phyloP scores from a whole-genome alignment of 2,888 invertebrate species.

The Tanytarsus gracilentus region DNA sequence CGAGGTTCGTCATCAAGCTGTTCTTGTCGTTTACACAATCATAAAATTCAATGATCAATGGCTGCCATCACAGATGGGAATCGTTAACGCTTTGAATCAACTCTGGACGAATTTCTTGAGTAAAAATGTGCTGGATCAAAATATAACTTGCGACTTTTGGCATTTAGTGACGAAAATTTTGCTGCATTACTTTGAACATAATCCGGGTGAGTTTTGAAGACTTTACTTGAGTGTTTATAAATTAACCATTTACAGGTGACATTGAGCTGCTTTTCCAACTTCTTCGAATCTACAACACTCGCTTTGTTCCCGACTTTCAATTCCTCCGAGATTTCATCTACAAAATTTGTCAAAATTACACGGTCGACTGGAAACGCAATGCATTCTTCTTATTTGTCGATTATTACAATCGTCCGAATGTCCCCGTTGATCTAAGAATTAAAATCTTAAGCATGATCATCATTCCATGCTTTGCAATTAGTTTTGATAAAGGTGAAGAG shows the following conservation, averaged over 20 bases:
- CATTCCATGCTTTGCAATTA: constrained; percentile 88
- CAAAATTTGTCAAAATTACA: constrained; percentile 79
- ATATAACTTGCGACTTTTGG: constrained; percentile 72
- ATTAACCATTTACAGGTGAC: constrained; percentile 50
- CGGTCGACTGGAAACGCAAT: constrained; percentile 89
- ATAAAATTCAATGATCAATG: constrained; percentile 82
- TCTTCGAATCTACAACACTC: constrained; percentile 74
- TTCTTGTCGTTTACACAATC: constrained; percentile 69
- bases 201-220: constrained; percentile 47
- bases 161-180: constrained; percentile 89
- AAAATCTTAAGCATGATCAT: constrained; percentile 85
- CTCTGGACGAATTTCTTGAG: constrained; percentile 85
- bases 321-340: constrained; percentile 81
- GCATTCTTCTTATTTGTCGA: constrained; percentile 95
- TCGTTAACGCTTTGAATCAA: constrained; percentile 67
- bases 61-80: constrained; percentile 71
- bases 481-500: constrained; percentile 85
- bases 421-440: constrained; percentile 82
- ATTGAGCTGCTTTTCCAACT: constrained; percentile 89
- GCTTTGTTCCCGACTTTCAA: constrained; percentile 88
- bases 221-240: constrained; percentile 33
- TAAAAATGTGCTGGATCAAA: constrained; percentile 45
- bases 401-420: constrained; percentile 64
- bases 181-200: constrained; percentile 82
- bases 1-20: constrained; percentile 78